Percentiles rank a stretch among this genome's conserved stretches.
Conservation (phyloP, 2,113 vertebrate species). For the Hylia prasina region DNA sequence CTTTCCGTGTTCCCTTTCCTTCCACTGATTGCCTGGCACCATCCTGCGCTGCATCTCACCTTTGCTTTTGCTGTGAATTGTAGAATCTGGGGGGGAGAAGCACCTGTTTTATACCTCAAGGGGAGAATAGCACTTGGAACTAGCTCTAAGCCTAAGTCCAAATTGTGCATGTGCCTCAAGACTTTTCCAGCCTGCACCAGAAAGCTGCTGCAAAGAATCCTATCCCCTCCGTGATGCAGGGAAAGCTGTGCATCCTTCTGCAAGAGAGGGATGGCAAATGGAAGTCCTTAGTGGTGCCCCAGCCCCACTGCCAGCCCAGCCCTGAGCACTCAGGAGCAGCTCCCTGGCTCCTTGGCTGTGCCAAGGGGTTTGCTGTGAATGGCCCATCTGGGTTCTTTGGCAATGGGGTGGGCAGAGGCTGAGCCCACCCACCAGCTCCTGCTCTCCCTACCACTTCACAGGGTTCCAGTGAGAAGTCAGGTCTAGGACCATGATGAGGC, state of each 20-base stretch:
- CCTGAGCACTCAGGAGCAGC: too few relatives aligned
- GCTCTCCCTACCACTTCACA: neutral
- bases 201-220: neutral
- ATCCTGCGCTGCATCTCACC: neutral
- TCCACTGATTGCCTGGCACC: neutral
- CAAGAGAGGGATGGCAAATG: neutral
- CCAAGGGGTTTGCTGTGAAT: neutral
- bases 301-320: neutral
- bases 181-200: neutral
- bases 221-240: accelerated
- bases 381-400: neutral
- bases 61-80: neutral
- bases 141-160: neutral
- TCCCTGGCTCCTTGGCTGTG: neutral
- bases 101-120: neutral
- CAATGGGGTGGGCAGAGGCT: neutral
- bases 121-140: neutral
- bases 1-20: neutral
- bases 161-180: accelerated
- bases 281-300: neutral
- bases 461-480: neutral
- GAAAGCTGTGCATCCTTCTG: neutral
- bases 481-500: neutral
- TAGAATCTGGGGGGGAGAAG: neutral
- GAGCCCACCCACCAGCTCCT: neutral